phyloP scores from a whole-genome alignment of 2,113 vertebrate genomes.

The Rostratula benghalensis region DNA sequence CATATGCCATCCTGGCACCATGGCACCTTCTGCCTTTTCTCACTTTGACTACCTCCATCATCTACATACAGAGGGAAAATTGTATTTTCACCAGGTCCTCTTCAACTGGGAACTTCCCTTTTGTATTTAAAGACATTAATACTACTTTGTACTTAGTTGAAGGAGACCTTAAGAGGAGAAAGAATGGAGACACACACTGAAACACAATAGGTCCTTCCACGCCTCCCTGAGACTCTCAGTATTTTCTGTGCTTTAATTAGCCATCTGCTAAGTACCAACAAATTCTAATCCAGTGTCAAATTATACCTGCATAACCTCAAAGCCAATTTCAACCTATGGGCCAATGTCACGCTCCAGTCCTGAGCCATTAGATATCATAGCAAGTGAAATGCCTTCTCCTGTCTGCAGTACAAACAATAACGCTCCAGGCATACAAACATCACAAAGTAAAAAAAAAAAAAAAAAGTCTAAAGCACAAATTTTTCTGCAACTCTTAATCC shows the following conservation, averaged over 20 bases:
- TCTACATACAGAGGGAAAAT: background rate
- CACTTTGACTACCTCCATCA: fast-evolving
- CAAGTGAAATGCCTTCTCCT: background rate
- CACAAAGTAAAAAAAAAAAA: background rate
- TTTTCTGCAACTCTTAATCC: background rate
- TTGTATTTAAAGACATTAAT: background rate
- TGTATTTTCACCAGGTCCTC: background rate
- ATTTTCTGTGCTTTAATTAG: background rate
- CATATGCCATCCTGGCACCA: background rate
- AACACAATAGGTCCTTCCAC: background rate
- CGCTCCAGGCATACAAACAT: background rate
- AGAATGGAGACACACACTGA: background rate
- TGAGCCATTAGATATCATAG: background rate
- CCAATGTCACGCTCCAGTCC: background rate
- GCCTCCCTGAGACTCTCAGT: background rate
- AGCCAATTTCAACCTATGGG: background rate
- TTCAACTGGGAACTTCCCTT: background rate
- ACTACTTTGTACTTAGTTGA: background rate
- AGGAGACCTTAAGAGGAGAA: background rate
- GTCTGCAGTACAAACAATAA: background rate
- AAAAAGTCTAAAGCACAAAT: background rate
- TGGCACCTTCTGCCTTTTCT: background rate
- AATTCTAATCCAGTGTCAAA: background rate
- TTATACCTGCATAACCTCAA: background rate
- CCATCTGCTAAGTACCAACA: background rate